These are phyloP conservation scores for Anorthoa munda DNA, from an alignment of 2,888 invertebrate species.

Conservation along the genomic window DNA sequence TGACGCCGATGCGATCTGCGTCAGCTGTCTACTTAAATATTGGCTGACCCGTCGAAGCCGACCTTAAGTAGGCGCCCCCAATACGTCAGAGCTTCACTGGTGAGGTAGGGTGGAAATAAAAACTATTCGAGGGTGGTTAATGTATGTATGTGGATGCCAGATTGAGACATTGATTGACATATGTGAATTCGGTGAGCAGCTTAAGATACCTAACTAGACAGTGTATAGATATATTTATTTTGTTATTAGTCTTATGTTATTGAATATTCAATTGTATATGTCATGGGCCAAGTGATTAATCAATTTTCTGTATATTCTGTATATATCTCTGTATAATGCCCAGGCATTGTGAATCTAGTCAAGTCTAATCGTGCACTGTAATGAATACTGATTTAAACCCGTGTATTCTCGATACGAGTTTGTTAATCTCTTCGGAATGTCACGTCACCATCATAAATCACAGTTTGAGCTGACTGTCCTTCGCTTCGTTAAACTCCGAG, in stretches of 20 bases:
- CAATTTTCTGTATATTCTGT: too few relatives aligned
- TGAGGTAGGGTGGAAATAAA: slow-evolving; percentile 26
- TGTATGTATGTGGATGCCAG: slow-evolving; percentile 3
- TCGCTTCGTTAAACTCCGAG: slow-evolving; percentile 14
- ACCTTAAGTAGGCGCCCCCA: slow-evolving; percentile 23
- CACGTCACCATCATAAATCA: slow-evolving; percentile 13
- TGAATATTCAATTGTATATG: too few relatives aligned
- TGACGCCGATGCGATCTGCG: slow-evolving; percentile 32
- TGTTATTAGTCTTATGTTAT: too few relatives aligned
- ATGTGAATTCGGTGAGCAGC: not conserved
- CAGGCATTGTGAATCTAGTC: too few relatives aligned
- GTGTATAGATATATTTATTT: too few relatives aligned
- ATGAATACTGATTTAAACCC: too few relatives aligned
- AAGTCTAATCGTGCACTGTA: too few relatives aligned
- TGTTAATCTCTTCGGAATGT: not conserved
- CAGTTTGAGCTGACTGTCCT: slow-evolving; percentile 8
- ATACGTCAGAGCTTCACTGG: slow-evolving; percentile 34
- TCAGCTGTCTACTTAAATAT: slow-evolving; percentile 46
- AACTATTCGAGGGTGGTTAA: slow-evolving; percentile 25
- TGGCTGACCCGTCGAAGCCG: slow-evolving; percentile 25
- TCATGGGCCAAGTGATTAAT: not conserved
- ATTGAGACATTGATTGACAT: slow-evolving; percentile 13
- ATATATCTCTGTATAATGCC: too few relatives aligned
- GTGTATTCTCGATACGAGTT: not conserved
- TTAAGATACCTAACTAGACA: too few relatives aligned